phyloP scores from a whole-genome alignment of 2,888 invertebrate species.

The Acanthosepion esculentum region DNA sequence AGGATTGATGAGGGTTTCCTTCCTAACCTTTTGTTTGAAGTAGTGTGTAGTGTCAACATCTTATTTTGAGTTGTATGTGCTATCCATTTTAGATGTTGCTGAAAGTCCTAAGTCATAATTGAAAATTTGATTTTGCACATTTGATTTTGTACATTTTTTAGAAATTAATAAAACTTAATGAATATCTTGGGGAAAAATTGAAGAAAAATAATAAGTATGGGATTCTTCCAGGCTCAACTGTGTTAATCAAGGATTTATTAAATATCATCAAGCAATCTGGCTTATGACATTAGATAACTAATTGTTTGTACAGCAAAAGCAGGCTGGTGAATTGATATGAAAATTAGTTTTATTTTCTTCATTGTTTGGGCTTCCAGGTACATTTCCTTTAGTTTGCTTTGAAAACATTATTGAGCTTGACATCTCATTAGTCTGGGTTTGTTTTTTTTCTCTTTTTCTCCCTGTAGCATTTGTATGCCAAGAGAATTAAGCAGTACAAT shows the following conservation, averaged over 20 bases:
- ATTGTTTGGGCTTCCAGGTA: not conserved
- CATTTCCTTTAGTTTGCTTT: not conserved
- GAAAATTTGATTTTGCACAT: too few species aligned
- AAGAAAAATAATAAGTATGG: not conserved
- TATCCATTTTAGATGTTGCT: too few species aligned
- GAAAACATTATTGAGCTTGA: not conserved
- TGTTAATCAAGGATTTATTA: not conserved
- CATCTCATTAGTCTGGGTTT: not conserved
- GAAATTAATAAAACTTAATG: too few species aligned
- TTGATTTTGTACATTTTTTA: too few species aligned
- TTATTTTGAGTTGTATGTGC: too few species aligned
- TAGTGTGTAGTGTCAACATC: too few species aligned
- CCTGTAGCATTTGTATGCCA: not conserved
- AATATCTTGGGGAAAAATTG: not conserved
- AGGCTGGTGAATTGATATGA: not conserved
- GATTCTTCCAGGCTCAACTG: not conserved
- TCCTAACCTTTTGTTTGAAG: too few species aligned
- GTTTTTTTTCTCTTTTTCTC: not conserved
- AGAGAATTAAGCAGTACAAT: not conserved
- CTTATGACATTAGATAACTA: not conserved
- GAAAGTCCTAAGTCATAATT: too few species aligned
- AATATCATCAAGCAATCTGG: not conserved
- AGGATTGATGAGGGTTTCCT: too few species aligned
- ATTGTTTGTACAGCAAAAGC: not conserved
- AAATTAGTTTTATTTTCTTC: not conserved